Evolutionary conservation across 2,888 invertebrate genomes (phyloP), one percentile per base, ranked within the genome.

Genomic region (Netelia inedita): DNA sequence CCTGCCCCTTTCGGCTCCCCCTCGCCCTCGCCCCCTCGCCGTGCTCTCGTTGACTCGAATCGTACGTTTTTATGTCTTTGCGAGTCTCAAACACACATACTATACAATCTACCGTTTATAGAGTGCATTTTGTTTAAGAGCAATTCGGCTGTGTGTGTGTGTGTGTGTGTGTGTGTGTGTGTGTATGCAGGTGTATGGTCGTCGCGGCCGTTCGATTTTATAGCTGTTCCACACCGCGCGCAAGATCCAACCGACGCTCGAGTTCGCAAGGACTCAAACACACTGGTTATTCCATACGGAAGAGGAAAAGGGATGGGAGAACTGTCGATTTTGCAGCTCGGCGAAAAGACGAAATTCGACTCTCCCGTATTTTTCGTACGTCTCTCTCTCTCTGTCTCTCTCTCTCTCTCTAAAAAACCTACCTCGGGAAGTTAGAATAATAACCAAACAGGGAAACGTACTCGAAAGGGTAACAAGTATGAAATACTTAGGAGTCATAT

Each of bases 181-280:
- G 59, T 50, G 66, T 53, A 65, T 46, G 1, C 6, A 68, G 61
- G 59, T 50, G 66, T 53, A 65, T 63, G 41, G 55, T 74, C 69
- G 57, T 55, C 50, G 14, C 28, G 61, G 76, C 16, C 71, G 73
- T 69, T 68, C 75, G 55, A 85, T 85, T 86, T 86, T 85, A 85
- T 78, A 72, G 75, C 71, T 66, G 43, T 46, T 80, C 71, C 74
- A 82, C 79, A 72, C 82, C 78, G 82, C 73, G 14, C 65, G 53
- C 68, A 28, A 19, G 21, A 68, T 66, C 65, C 74, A 43, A 50
- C 28, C 65, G 35, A 53, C 50, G 35, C 43, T 16, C 55, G 28
- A 57, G 46, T 68, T 76, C 57, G n/a, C 9, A n/a, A 19, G 19
- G 65, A 69, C 73, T 69, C 74, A 6, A 43, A 53, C 43, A 28